Base-by-base conservation (phyloP, 2,797 vertebrate genomes). In the Threskiornis aethiopicus region DNA sequence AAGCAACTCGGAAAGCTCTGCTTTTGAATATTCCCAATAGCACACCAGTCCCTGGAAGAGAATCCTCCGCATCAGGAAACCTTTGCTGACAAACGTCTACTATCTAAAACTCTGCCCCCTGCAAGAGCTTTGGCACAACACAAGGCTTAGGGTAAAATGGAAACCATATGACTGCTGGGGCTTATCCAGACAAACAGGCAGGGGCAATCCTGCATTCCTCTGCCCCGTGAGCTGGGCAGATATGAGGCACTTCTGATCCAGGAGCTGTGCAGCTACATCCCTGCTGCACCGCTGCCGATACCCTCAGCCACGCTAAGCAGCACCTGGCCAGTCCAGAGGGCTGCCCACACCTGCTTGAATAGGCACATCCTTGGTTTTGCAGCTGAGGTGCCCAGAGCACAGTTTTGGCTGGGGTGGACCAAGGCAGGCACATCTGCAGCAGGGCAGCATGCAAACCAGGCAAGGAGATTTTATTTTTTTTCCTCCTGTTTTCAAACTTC, bases 331-430 rank as follows among this genome's bases (percentile, higher is more conserved):
- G 33, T 22, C 29, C 52, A 55, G 35, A 61, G 29, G 17, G 35
- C n/a, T 78, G 37, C 20, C 33, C 1, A 0, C 0, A 0, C 14
- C 41, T 33, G 8, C 44, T 49, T 7, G 0, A 2, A 54, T 2
- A 35, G 14, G 11, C 20, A 61, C 3, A 1, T 61, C 58, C 31
- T 54, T 69, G 16, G 4, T 73, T 62, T 44, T 84, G 35, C 47
- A 71, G 52, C 20, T 10, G 9, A 67, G 33, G 33, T 35, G 47
- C 52, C 41, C 19, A 9, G 33, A 70, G 41, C 47, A 37, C 11
- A 42, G 26, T 25, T 77, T 46, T 28, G n/a, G 20, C 69, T 65
- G 6, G 0, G 0, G n/a, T 47, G 39, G n/a, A 71, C 19, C 19
- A 72, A 57, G 9, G 25, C 46, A 54, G 24, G n/a, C 5, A 4